A percentile compares a stretch with the other conserved stretches of the same genome.
phyloP scores from a whole-genome alignment of 30 jellyfish, hydroid and myxozoan genomes.

The Aurelia coerulea region DNA sequence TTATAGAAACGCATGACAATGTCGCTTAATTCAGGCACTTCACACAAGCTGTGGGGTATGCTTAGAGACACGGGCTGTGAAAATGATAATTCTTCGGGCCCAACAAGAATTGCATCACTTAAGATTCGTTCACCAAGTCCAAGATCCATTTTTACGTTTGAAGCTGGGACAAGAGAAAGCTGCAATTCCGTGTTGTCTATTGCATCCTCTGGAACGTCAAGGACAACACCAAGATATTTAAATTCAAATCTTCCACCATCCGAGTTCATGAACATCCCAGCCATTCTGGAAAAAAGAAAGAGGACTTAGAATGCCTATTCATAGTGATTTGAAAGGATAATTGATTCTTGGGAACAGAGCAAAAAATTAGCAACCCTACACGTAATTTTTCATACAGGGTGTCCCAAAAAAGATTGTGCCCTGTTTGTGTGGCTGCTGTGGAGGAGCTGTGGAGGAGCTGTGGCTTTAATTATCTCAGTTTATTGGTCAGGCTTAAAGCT shows the following conservation, averaged over 20 bases:
- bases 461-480: no score
- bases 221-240: slow-evolving; percentile 25
- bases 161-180: slow-evolving; percentile 4
- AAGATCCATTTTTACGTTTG: background rate
- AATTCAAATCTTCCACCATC: slow-evolving; percentile 49
- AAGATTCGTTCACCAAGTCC: slow-evolving; percentile 13
- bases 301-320: background rate
- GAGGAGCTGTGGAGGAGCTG: no score
- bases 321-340: no score
- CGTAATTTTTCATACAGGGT: no score
- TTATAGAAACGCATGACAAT: slow-evolving; percentile 15
- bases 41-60: slow-evolving; percentile 33
- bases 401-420: no score
- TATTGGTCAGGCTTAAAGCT: no score
- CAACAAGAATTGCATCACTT: slow-evolving; percentile 36
- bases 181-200: slow-evolving; percentile 6
- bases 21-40: slow-evolving; percentile 13
- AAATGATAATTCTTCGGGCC: slow-evolving; percentile 16
- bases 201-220: slow-evolving; percentile 43
- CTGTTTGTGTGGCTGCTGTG: no score
- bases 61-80: slow-evolving; percentile 8
- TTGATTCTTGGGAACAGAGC: no score
- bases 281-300: background rate
- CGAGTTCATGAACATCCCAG: slow-evolving; percentile 15
- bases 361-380: no score